Percentiles rank a stretch among this genome's conserved stretches.
These are phyloP conservation scores for Syrphus vitripennis DNA, from an alignment of 2,888 invertebrate species.

Conservation along the genomic window DNA sequence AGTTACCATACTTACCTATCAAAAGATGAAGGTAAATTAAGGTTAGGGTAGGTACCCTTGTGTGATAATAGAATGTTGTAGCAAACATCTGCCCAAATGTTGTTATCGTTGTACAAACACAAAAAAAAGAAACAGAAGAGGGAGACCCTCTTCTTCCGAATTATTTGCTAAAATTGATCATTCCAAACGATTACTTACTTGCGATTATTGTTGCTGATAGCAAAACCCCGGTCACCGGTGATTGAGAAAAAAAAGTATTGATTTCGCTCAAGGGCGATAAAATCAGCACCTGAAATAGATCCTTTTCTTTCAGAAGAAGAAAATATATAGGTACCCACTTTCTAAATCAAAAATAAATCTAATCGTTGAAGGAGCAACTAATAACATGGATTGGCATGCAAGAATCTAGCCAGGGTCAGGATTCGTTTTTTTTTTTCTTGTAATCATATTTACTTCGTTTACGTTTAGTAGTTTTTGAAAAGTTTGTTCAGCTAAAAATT, in stretches of 20 bases:
- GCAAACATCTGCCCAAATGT: constrained; percentile 14
- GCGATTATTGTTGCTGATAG: constrained; percentile 1
- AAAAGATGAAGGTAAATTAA: background rate
- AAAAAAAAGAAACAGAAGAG: background rate
- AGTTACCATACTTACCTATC: too few relatives aligned
- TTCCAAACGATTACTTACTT: constrained; percentile 54
- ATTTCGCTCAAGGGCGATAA: constrained; percentile 30
- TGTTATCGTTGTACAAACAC: background rate
- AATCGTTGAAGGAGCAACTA: too few relatives aligned
- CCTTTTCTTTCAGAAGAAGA: background rate
- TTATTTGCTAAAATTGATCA: constrained; percentile 51
- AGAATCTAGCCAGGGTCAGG: too few relatives aligned
- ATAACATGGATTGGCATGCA: too few relatives aligned
- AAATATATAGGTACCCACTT: background rate
- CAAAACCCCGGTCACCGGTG: background rate
- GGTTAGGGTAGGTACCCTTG: background rate
- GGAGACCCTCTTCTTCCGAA: constrained; percentile 2
- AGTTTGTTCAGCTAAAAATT: too few relatives aligned
- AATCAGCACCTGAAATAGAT: constrained; percentile 38
- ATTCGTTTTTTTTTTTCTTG: too few relatives aligned
- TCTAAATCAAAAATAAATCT: too few relatives aligned
- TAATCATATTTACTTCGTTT: too few relatives aligned
- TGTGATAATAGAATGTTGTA: background rate
- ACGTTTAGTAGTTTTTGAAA: too few relatives aligned
- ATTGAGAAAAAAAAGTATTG: constrained; percentile 46